A percentile compares a stretch with the other conserved stretches of the same genome.
These are phyloP conservation scores for Muraenolepis orangiensis DNA, from an alignment of 2,797 vertebrate genomes.

Conservation along the genomic window DNA sequence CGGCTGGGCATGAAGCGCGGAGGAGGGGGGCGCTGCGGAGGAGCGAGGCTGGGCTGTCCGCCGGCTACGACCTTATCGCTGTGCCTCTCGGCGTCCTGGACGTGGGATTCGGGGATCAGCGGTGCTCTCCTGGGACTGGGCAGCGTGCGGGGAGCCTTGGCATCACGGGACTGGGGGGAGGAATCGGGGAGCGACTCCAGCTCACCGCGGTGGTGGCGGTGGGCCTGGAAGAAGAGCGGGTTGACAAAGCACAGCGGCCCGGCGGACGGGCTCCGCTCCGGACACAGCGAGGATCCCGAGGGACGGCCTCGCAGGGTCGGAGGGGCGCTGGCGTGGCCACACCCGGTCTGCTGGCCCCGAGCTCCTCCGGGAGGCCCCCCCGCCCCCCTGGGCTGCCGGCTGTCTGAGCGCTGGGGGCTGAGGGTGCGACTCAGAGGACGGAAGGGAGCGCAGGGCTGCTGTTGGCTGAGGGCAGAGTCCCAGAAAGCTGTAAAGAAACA, in stretches of 20 bases:
- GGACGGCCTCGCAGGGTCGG: conserved; percentile 78
- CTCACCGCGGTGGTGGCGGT: conserved; percentile 58
- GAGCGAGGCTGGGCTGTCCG: conserved; percentile 60
- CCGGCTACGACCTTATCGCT: conserved; percentile 31
- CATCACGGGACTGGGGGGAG: neutral
- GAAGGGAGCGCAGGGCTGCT: conserved; percentile 47
- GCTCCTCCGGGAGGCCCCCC: conserved; percentile 56
- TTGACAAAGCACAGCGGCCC: conserved; percentile 91
- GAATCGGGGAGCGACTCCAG: neutral
- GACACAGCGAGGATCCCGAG: conserved; percentile 61
- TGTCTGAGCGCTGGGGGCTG: conserved; percentile 69
- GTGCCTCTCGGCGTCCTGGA: conserved; percentile 5
- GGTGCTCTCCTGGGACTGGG: conserved; percentile 16
- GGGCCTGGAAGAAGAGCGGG: conserved; percentile 91
- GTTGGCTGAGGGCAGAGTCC: conserved; percentile 83
- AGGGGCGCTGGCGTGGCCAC: conserved; percentile 75
- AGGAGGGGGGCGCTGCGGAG: conserved; percentile 87
- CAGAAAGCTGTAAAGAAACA: conserved; percentile 82
- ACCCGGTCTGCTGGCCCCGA: conserved; percentile 36
- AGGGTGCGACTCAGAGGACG: conserved; percentile 57
- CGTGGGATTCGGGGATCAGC: neutral
- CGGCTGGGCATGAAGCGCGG: conserved; percentile 66
- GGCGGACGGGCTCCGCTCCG: conserved; percentile 83
- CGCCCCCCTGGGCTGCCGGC: conserved; percentile 40
- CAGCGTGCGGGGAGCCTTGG: neutral